Percentiles rank a stretch among this genome's conserved stretches.
These are phyloP conservation scores for Alexandromys fortis DNA, from an alignment of 2,113 vertebrate genomes.

Conservation along the genomic window DNA sequence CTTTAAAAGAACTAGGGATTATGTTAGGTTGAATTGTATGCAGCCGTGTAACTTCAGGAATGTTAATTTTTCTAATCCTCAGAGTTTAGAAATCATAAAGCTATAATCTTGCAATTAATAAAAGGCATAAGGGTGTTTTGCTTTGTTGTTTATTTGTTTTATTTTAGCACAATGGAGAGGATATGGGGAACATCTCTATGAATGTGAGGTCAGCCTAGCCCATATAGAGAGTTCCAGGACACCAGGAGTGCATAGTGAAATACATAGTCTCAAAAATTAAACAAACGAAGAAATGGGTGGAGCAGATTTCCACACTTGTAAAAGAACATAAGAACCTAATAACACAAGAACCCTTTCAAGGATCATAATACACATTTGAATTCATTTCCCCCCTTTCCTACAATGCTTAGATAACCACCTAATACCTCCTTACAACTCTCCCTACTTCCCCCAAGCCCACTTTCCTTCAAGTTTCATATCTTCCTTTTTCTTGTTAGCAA, in stretches of 20 bases:
- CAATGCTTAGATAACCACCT: neutral
- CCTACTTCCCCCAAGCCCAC: neutral
- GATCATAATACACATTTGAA: conserved; percentile 13
- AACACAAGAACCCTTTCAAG: neutral
- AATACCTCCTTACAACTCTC: neutral
- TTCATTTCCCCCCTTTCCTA: neutral
- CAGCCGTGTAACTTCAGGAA: neutral
- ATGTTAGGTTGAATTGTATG: neutral
- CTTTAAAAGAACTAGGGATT: neutral
- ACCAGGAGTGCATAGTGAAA: neutral
- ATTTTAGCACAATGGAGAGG: neutral
- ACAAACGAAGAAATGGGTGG: neutral
- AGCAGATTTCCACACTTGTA: neutral
- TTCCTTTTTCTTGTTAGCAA: neutral
- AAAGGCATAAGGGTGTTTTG: neutral
- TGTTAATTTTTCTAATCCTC: neutral
- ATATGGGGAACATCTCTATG: neutral
- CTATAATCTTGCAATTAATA: neutral
- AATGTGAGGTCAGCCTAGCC: neutral
- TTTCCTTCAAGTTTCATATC: neutral
- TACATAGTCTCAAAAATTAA: neutral
- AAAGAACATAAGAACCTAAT: neutral
- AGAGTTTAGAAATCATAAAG: neutral
- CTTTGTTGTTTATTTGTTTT: neutral
- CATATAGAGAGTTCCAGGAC: neutral